A percentile compares a stretch with the other conserved stretches of the same genome.
These are phyloP conservation scores for Grammomys dolichurus DNA, from an alignment of 2,113 vertebrate species.

Conservation along the genomic window DNA sequence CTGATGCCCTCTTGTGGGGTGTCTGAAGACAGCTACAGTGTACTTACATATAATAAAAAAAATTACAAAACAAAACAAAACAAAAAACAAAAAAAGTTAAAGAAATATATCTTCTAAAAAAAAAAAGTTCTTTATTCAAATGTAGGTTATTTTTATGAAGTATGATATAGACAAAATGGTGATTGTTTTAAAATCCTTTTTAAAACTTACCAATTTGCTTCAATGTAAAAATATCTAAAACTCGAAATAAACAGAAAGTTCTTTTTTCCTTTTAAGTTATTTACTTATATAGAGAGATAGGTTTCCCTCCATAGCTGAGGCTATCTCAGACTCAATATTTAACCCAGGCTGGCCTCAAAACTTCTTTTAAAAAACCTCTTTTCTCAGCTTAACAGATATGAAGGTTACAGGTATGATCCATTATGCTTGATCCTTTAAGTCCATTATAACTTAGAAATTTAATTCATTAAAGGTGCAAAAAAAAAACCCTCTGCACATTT, in stretches of 20 bases:
- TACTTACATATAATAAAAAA: too few relatives aligned
- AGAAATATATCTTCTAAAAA: too few relatives aligned
- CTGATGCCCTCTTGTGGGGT: too few relatives aligned
- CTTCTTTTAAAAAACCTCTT: background rate
- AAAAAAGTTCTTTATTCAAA: background rate
- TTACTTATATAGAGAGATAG: background rate
- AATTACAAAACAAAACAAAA: too few relatives aligned
- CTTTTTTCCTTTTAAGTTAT: background rate
- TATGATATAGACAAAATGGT: background rate
- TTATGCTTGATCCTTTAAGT: background rate
- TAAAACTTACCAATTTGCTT: background rate
- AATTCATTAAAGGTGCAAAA: constrained; percentile 34
- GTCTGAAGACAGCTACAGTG: too few relatives aligned
- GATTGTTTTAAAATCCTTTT: background rate
- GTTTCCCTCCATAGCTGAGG: background rate
- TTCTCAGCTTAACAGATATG: background rate
- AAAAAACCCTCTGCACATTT: background rate
- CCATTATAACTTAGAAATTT: constrained; percentile 44
- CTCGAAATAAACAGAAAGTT: background rate
- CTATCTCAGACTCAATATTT: background rate
- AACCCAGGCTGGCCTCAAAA: background rate
- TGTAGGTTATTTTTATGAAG: background rate
- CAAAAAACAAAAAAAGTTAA: too few relatives aligned
- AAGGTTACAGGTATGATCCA: background rate
- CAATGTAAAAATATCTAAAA: background rate